Percentiles rank a stretch among this genome's conserved stretches.
Evolutionary conservation across 2,888 invertebrate genomes (phyloP).

Genomic region (Pteria penguin): DNA sequence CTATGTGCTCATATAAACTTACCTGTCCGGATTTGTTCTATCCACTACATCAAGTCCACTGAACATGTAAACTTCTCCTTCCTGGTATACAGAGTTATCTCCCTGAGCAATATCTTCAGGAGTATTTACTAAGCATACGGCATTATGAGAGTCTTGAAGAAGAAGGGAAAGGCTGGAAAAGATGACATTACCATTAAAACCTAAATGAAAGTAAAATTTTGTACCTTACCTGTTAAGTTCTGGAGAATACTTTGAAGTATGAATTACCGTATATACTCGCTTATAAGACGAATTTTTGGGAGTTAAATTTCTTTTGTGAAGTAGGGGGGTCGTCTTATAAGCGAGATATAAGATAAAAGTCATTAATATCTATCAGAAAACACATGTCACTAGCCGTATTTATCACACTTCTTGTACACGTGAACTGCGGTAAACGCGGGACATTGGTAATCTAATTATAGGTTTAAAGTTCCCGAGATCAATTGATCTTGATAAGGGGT

Average conservation of each 20-base stretch:
- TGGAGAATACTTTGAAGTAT: not conserved
- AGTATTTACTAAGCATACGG: slow-evolving; percentile 51
- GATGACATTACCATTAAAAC: not conserved
- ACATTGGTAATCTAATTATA: no score
- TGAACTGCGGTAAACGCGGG: no score
- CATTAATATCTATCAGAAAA: no score
- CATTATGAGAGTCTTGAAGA: slow-evolving; percentile 58
- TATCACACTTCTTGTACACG: no score
- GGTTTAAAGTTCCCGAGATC: no score
- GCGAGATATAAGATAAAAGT: no score
- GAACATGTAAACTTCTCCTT: slow-evolving; percentile 52
- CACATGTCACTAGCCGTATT: no score
- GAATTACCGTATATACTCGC: not conserved
- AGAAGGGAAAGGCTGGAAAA: slow-evolving; percentile 49
- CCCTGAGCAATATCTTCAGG: slow-evolving; percentile 13
- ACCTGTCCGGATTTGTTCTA: slow-evolving; percentile 60
- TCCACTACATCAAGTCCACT: slow-evolving; percentile 50
- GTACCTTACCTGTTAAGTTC: no score
- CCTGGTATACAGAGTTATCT: slow-evolving; percentile 12
- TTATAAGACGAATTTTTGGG: not conserved
- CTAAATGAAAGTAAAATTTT: not conserved
- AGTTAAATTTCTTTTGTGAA: no score
- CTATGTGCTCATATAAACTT: no score
- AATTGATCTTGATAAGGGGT: no score
- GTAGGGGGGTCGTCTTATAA: no score